Percentiles rank a stretch among this genome's conserved stretches.
These are phyloP conservation scores for Phrynocephalus vlangalii DNA, from an alignment of 2,797 vertebrate species.

Conservation along the genomic window DNA sequence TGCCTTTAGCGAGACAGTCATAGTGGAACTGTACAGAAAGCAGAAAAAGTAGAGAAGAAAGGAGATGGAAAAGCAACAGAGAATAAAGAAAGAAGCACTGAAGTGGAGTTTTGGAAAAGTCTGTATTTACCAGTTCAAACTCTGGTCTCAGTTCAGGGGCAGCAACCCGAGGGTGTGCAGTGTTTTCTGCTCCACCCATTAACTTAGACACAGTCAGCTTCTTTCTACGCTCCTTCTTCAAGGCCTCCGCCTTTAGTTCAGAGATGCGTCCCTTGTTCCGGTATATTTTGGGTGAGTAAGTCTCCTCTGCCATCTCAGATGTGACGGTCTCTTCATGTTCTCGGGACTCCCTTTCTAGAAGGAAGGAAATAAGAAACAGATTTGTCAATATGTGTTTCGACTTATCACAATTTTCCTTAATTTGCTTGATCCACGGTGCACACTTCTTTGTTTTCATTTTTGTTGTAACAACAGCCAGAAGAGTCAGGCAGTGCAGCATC, in stretches of 20 bases:
- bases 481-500: not conserved
- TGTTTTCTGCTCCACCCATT: slow-evolving; percentile 83
- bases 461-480: not conserved
- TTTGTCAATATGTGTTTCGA: not conserved
- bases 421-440: not conserved
- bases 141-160: slow-evolving; percentile 88
- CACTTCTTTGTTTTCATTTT: not conserved
- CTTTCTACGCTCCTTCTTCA: slow-evolving; percentile 90
- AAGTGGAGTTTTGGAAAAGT: not conserved
- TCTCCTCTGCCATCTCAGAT: slow-evolving; percentile 89
- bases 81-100: no score
- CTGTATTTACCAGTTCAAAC: slow-evolving; percentile 90
- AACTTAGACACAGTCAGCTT: slow-evolving; percentile 86
- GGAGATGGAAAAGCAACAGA: not conserved
- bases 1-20: not conserved
- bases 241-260: slow-evolving; percentile 89
- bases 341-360: slow-evolving; percentile 88
- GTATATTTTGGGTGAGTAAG: slow-evolving; percentile 85
- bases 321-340: slow-evolving; percentile 90
- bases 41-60: not conserved
- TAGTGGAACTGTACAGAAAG: not conserved
- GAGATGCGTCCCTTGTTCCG: slow-evolving; percentile 85
- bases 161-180: slow-evolving; percentile 82
- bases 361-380: slow-evolving; percentile 3
- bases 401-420: not conserved